Conservation (phyloP, 2,797 vertebrate genomes). For the Coregonus sp. region DNA sequence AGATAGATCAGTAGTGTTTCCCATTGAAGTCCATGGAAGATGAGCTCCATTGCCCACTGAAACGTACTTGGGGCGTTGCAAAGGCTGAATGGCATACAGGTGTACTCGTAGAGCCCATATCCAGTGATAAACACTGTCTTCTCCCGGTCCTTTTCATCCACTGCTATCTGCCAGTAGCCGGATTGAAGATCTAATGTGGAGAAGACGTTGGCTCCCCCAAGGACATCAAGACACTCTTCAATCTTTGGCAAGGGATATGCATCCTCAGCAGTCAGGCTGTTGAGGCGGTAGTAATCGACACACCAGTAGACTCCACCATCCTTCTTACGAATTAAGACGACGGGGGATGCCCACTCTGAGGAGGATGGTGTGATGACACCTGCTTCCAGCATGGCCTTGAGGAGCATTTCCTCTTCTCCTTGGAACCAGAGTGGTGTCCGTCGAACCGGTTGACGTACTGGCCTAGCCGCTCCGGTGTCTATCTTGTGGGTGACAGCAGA, state of each 20-base stretch:
- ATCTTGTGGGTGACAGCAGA: conserved; percentile 26
- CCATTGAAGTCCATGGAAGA: too few relatives aligned
- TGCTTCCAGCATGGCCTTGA: conserved; percentile 22
- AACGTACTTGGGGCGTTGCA: conserved; percentile 45
- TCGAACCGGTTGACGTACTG: conserved; percentile 12
- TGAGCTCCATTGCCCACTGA: too few relatives aligned
- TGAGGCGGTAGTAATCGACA: not conserved
- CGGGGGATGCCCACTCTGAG: conserved; percentile 29
- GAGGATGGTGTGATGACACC: conserved; percentile 16
- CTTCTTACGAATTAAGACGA: conserved; percentile 24
- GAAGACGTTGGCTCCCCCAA: conserved; percentile 2
- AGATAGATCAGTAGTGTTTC: too few relatives aligned
- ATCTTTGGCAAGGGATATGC: not conserved
- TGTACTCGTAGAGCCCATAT: conserved; percentile 44
- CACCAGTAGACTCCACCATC: not conserved
- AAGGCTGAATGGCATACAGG: conserved; percentile 62
- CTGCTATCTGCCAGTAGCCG: conserved; percentile 4
- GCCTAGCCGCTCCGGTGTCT: conserved; percentile 4
- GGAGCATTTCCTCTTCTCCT: conserved; percentile 22
- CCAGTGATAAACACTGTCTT: conserved; percentile 23
- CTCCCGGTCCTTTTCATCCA: not conserved
- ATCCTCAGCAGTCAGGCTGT: not conserved
- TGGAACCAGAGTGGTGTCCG: conserved; percentile 32
- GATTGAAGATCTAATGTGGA: not conserved
- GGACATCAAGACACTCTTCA: not conserved